These are phyloP conservation scores for Oeneis ivallda DNA, from an alignment of 2,888 invertebrate species.

Conservation along the genomic window DNA sequence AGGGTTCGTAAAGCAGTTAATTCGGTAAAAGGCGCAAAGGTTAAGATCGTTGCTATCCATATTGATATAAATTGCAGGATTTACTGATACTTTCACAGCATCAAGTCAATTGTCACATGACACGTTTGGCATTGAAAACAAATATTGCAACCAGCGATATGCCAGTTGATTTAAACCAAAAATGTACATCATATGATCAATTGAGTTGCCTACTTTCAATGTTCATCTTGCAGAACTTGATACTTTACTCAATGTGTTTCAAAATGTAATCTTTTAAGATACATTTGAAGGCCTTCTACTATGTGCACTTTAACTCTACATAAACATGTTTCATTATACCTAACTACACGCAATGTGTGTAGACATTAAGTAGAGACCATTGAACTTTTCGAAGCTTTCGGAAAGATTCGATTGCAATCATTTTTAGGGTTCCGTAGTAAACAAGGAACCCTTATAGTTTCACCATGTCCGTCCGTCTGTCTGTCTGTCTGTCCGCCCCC, in stretches of 20 bases:
- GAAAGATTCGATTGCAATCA: background rate
- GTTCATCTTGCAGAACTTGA: background rate
- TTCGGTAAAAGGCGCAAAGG: background rate
- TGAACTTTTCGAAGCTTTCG: background rate
- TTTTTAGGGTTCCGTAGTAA: no score
- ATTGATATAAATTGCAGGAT: conserved; percentile 6
- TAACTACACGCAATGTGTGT: background rate
- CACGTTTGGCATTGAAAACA: conserved; percentile 13
- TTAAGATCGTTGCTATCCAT: background rate
- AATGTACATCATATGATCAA: no score
- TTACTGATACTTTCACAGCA: conserved; percentile 13
- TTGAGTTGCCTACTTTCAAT: background rate
- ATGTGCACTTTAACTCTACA: background rate
- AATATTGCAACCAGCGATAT: background rate
- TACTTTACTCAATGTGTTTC: conserved; percentile 1
- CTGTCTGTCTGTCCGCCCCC: no score
- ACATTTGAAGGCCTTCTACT: conserved; percentile 7
- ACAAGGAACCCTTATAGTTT: no score
- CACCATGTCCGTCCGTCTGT: no score
- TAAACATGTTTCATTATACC: no score
- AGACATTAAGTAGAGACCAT: background rate
- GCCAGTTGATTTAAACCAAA: no score
- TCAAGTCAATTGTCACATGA: background rate
- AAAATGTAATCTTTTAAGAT: conserved; percentile 6
- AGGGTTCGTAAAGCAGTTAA: background rate